Evolutionary conservation across 2,113 vertebrate species (phyloP).

Genomic region (Cardinalis cardinalis): DNA sequence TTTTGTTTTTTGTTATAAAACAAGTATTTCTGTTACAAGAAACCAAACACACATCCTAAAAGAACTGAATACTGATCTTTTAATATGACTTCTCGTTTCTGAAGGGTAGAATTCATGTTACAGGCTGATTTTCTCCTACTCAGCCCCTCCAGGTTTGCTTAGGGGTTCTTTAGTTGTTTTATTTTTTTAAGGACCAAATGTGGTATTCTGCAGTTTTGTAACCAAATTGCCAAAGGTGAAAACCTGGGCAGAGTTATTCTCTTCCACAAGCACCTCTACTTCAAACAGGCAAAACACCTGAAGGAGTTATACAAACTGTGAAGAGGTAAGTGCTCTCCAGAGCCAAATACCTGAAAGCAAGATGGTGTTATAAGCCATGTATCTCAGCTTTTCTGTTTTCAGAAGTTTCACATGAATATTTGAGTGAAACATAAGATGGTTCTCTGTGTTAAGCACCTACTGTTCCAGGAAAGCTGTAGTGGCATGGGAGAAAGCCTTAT

Average conservation of each 20-base stretch:
- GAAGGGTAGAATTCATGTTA: not conserved
- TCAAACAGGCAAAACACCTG: not conserved
- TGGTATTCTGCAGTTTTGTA: not conserved
- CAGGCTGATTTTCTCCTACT: not conserved
- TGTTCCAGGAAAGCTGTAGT: not conserved
- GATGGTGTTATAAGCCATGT: not conserved
- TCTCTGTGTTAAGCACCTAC: not conserved
- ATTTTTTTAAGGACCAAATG: not conserved
- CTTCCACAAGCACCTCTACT: not conserved
- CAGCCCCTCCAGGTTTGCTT: not conserved
- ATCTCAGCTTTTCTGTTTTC: not conserved
- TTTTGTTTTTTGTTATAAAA: conserved; percentile 19
- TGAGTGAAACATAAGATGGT: not conserved
- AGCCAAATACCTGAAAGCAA: not conserved
- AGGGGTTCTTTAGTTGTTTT: not conserved
- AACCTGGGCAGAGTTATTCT: not conserved
- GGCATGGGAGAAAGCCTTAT: not conserved
- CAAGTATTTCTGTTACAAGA: conserved; percentile 61
- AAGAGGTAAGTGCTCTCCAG: not conserved
- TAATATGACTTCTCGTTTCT: not conserved
- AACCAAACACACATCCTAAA: not conserved
- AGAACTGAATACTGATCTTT: conserved; percentile 18
- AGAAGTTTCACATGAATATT: not conserved
- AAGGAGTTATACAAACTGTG: not conserved
- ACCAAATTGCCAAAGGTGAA: not conserved